A percentile compares a stretch with the other conserved stretches of the same genome.
Conservation (phyloP, 2,113 vertebrate species). For the Centropus unirufus region DNA sequence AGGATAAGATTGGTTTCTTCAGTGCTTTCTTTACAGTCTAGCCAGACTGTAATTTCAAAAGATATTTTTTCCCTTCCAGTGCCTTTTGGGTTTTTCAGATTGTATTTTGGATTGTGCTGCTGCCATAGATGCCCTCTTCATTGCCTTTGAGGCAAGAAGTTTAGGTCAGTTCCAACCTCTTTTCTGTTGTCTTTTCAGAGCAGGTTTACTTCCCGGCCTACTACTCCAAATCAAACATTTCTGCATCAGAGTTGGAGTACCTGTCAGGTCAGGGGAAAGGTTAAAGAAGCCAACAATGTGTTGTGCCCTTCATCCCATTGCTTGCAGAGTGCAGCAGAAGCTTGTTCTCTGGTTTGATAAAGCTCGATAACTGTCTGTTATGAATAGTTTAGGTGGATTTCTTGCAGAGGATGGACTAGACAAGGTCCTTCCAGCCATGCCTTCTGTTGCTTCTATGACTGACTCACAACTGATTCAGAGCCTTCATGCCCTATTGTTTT, state of each 20-base stretch:
- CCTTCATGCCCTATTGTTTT: neutral
- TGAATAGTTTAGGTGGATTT: neutral
- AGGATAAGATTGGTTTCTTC: neutral
- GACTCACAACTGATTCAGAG: neutral
- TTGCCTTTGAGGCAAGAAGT: neutral
- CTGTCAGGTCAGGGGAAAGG: neutral
- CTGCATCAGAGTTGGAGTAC: neutral
- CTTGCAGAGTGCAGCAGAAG: neutral
- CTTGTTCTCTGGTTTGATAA: neutral
- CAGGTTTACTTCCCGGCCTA: neutral
- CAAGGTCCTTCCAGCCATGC: neutral
- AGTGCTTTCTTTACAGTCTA: neutral
- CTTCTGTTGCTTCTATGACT: neutral
- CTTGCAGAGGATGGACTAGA: neutral
- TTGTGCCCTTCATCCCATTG: neutral
- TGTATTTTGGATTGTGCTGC: neutral
- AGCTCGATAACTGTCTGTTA: neutral
- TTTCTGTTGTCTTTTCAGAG: neutral
- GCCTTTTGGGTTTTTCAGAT: neutral
- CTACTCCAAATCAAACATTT: neutral
- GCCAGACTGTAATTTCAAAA: neutral
- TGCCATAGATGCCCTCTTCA: neutral
- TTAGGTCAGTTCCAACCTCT: neutral
- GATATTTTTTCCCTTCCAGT: neutral
- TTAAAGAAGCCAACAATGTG: neutral